Conservation (phyloP, 2,797 vertebrate genomes). For the Gallinago nigripennis region DNA sequence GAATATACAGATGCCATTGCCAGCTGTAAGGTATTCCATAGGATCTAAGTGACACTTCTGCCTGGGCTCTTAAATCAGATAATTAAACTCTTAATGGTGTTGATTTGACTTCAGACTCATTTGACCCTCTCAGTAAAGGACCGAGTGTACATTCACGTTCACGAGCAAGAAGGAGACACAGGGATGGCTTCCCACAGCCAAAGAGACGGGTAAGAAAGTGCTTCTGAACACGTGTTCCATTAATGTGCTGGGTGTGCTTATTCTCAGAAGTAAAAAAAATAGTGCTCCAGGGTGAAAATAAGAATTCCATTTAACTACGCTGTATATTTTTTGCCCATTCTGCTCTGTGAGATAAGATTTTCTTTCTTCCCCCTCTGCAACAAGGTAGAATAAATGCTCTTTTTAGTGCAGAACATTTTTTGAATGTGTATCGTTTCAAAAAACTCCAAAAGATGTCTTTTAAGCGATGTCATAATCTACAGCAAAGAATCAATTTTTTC, state of each 20-base stretch:
- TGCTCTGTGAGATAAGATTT: neutral
- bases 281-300: neutral
- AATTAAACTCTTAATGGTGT: constrained; percentile 56
- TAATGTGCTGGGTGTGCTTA: neutral
- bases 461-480: neutral
- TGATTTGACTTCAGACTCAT: constrained; percentile 78
- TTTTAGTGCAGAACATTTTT: neutral
- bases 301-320: neutral
- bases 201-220: constrained; percentile 84
- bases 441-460: neutral
- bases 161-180: constrained; percentile 82
- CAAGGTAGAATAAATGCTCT: neutral
- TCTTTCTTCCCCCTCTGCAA: neutral
- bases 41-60: neutral
- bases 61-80: constrained; percentile 24
- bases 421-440: neutral
- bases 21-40: neutral
- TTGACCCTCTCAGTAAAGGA: constrained; percentile 83
- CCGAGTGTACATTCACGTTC: constrained; percentile 78
- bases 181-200: constrained; percentile 84
- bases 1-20: neutral
- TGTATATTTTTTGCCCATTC: neutral
- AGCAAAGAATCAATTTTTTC: neutral
- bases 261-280: neutral
- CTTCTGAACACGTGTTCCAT: neutral